phyloP scores from a whole-genome alignment of 2,113 vertebrate species.

The Rutilus rutilus region DNA sequence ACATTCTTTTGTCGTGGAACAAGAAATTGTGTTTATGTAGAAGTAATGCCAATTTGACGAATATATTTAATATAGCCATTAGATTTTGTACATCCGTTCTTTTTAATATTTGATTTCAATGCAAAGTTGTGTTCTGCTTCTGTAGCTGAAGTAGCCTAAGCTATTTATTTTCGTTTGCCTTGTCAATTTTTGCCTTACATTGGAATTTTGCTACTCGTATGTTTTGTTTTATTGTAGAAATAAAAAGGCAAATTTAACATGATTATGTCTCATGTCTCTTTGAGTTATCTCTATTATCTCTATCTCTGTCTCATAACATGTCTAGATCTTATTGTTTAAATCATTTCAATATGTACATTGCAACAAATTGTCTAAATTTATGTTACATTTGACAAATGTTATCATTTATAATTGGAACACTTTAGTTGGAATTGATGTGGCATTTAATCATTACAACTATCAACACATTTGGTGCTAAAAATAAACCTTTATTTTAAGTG shows the following conservation, averaged over 20 bases:
- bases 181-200: slow-evolving; percentile 81
- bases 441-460: neutral
- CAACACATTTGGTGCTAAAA: neutral
- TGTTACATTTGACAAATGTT: no score
- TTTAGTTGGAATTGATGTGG: neutral
- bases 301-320: neutral
- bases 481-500: neutral
- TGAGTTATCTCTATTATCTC: neutral
- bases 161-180: slow-evolving; percentile 91
- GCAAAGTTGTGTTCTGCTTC: slow-evolving; percentile 73
- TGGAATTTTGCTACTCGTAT: slow-evolving; percentile 87
- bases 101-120: slow-evolving; percentile 61
- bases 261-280: slow-evolving; percentile 19
- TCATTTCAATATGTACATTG: neutral
- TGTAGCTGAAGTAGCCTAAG: slow-evolving; percentile 74
- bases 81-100: slow-evolving; percentile 70
- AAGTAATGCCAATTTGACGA: slow-evolving; percentile 86
- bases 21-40: slow-evolving; percentile 67
- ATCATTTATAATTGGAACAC: no score
- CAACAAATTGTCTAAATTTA: neutral
- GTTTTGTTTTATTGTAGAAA: slow-evolving; percentile 77
- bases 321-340: neutral
- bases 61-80: slow-evolving; percentile 83
- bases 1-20: slow-evolving; percentile 66
- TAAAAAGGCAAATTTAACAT: slow-evolving; percentile 66